Evolutionary conservation across 2,888 invertebrate genomes (phyloP), one percentile per base, ranked within the genome.

Genomic region (Agriopis marginaria): DNA sequence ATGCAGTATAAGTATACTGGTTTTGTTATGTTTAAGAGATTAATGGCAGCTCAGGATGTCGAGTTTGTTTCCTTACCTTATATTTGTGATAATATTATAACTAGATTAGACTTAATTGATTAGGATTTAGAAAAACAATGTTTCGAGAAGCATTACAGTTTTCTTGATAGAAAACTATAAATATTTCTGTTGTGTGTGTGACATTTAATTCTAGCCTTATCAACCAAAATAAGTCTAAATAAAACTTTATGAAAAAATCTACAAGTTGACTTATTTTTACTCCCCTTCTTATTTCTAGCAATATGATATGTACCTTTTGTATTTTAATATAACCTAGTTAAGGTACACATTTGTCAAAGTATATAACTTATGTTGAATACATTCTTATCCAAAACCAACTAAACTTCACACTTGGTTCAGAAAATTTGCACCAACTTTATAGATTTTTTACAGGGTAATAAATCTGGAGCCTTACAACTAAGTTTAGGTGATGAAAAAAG

Each of bases 131-230:
- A 50, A 12, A 65, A 60, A 55, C 58, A 62, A n/a, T 40, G 55
- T 71, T 62, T 54, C 51, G 44, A 56, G 68, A 75, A 77, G 76
- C 68, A 70, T 62, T 56, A 63, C 7, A 51, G 54, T 74, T 70
- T 75, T 73, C 70, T 62, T 75, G 60, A 63, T 51, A 54, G 70
- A 73, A 75, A 75, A 73, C 64, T 32, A 12, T n/a, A 54, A 40
- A 63, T 71, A 61, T 69, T 66, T 64, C 39, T 60, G 17, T 53
- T 49, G n/a, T 54, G 39, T 54, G 17, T 17, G 42, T 11, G 17
- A 44, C 32, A 55, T 14, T 17, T 44, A 42, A 14, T 14, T 42
- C 8, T 17, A 42, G 10, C 8, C 7, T 0, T 39, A 12, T 12
- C n/a, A 8, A 51, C 7, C 32, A 9, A 51, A 51, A 9, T 23